Evolutionary conservation across 2,888 invertebrate genomes (phyloP).

Genomic region (Drosophila merina): DNA sequence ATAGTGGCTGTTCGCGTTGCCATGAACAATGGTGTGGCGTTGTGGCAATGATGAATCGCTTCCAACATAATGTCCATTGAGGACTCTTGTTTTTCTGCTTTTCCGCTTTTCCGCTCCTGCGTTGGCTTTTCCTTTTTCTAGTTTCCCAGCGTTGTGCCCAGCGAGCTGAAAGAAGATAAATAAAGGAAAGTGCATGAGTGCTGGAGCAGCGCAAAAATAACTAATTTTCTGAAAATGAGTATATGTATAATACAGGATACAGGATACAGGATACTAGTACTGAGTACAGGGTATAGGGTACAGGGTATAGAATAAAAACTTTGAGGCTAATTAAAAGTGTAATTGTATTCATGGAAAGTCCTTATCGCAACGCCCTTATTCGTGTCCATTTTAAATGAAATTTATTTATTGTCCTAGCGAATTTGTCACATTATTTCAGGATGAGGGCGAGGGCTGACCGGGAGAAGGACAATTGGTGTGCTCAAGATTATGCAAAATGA

Average conservation of each 20-base stretch:
- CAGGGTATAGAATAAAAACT: not conserved
- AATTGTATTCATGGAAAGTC: not conserved
- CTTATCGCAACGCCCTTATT: conserved; percentile 7
- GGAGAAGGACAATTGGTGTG: conserved; percentile 14
- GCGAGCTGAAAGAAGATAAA: conserved; percentile 15
- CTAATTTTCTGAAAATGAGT: not conserved
- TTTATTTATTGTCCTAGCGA: conserved; percentile 70
- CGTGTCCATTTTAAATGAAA: conserved; percentile 68
- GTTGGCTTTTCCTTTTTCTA: not conserved
- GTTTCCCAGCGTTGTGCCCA: not conserved
- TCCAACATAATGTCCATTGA: conserved; percentile 61
- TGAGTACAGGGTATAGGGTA: too few species aligned
- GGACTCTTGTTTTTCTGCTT: not conserved
- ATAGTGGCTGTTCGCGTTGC: conserved; percentile 54
- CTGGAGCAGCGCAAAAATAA: not conserved
- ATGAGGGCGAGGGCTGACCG: conserved; percentile 36
- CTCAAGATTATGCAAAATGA: conserved; percentile 60
- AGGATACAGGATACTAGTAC: too few species aligned
- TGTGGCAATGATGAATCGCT: conserved; percentile 65
- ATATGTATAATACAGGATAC: too few species aligned
- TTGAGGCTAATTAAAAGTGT: conserved; percentile 45
- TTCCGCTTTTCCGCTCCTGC: not conserved
- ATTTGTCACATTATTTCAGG: conserved; percentile 73
- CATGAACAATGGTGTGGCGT: conserved; percentile 31
- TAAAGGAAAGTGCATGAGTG: conserved; percentile 20